Evolutionary conservation across 1,140 invertebrate species (phyloP).

Genomic region (Pogonomyrmex barbatus): DNA sequence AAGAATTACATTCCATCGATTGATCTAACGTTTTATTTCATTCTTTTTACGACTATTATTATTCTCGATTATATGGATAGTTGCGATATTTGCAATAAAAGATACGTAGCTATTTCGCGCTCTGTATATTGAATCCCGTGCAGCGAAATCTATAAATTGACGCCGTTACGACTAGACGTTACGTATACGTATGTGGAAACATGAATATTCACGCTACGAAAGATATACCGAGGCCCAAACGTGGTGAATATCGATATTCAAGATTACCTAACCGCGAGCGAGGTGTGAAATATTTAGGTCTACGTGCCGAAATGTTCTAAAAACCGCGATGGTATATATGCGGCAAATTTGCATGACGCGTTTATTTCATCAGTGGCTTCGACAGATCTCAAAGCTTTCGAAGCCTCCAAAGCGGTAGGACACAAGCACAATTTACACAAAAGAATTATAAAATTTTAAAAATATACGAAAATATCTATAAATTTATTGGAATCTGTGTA

Average conservation of each 20-base stretch:
- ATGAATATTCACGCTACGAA: slow-evolving; percentile 54
- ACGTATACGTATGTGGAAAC: slow-evolving; percentile 28
- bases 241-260: slow-evolving; percentile 47
- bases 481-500: neutral
- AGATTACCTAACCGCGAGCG: slow-evolving; percentile 49
- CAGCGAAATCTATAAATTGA: slow-evolving; percentile 49
- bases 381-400: slow-evolving; percentile 33
- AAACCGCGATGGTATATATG: slow-evolving; percentile 42
- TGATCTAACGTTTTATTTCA: neutral
- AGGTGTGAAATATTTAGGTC: slow-evolving; percentile 49
- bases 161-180: slow-evolving; percentile 34
- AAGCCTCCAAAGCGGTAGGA: slow-evolving; percentile 2
- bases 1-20: neutral
- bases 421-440: slow-evolving; percentile 12
- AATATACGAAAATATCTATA: neutral
- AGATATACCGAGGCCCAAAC: slow-evolving; percentile 33
- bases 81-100: slow-evolving; percentile 4
- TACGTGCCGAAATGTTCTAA: slow-evolving; percentile 51
- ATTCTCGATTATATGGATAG: neutral
- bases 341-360: slow-evolving; percentile 33
- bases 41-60: neutral
- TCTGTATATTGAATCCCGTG: slow-evolving; percentile 41
- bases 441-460: slow-evolving; percentile 31
- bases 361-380: slow-evolving; percentile 43
- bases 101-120: slow-evolving; percentile 24